A percentile compares a stretch with the other conserved stretches of the same genome.
Evolutionary conservation across 2,888 invertebrate species (phyloP).

Genomic region (Piscicola geometra): DNA sequence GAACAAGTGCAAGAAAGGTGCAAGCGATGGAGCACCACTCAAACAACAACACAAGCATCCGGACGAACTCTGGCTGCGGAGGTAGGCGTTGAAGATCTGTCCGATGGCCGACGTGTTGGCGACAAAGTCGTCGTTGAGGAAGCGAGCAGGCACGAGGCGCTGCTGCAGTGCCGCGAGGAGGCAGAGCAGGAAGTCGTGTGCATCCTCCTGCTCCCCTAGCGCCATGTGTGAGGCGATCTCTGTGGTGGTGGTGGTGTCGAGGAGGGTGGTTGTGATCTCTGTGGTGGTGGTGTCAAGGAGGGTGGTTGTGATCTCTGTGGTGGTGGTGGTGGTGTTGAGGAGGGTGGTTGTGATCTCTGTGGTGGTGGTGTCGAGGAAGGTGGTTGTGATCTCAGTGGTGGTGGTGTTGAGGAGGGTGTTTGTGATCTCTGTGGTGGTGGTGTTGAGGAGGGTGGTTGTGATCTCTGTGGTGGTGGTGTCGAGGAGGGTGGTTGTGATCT

Average conservation of each 20-base stretch:
- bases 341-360: not conserved
- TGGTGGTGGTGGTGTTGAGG: not conserved
- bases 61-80: conserved; percentile 28
- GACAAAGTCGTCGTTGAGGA: not conserved
- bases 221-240: conserved; percentile 18
- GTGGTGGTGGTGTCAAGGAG: not conserved
- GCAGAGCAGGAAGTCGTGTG: conserved; percentile 28
- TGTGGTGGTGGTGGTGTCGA: not conserved
- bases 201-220: conserved; percentile 26
- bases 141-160: not conserved
- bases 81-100: conserved; percentile 24
- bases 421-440: no score
- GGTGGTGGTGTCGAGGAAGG: no score
- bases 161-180: conserved; percentile 19
- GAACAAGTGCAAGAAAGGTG: no score
- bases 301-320: not conserved
- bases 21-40: no score
- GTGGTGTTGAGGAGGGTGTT: no score
- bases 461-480: no score
- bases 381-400: no score
- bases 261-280: not conserved
- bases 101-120: conserved; percentile 16
- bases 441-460: no score
- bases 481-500: no score
- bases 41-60: not conserved